Percentiles rank a stretch among this genome's conserved stretches.
Evolutionary conservation across 2,797 vertebrate genomes (phyloP).

Genomic region (Anisognathus igniventris): DNA sequence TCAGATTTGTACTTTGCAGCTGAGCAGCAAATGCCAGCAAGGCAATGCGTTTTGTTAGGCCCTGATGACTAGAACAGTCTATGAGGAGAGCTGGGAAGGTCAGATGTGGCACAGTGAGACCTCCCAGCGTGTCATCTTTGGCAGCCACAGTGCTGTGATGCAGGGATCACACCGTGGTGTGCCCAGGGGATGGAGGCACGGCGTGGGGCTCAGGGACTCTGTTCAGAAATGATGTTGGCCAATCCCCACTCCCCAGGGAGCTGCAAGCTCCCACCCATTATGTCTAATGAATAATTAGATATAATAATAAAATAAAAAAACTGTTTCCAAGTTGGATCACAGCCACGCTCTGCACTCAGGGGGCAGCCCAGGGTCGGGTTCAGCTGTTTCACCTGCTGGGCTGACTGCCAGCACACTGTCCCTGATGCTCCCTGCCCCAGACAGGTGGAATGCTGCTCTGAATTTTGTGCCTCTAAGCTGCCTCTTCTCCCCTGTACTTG

Average conservation of each 20-base stretch:
- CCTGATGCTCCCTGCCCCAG: not conserved
- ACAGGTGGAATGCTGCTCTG: not conserved
- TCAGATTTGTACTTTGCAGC: not conserved
- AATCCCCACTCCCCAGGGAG: rapidly evolving
- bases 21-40: not conserved
- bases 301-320: not conserved
- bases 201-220: not conserved
- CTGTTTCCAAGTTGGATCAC: not conserved
- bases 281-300: not conserved
- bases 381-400: not conserved
- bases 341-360: rapidly evolving
- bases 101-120: not conserved
- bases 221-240: rapidly evolving
- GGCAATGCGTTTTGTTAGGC: not conserved
- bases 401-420: rapidly evolving
- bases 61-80: not conserved
- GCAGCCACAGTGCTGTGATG: not conserved
- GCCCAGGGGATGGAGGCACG: not conserved
- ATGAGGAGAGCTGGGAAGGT: not conserved
- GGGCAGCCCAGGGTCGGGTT: not conserved
- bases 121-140: not conserved
- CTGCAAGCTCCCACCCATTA: not conserved
- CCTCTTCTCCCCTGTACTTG: not conserved
- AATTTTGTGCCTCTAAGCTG: not conserved
- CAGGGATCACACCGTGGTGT: rapidly evolving